Base-by-base conservation (phyloP, 2,113 vertebrate genomes). In the Sardina pilchardus region DNA sequence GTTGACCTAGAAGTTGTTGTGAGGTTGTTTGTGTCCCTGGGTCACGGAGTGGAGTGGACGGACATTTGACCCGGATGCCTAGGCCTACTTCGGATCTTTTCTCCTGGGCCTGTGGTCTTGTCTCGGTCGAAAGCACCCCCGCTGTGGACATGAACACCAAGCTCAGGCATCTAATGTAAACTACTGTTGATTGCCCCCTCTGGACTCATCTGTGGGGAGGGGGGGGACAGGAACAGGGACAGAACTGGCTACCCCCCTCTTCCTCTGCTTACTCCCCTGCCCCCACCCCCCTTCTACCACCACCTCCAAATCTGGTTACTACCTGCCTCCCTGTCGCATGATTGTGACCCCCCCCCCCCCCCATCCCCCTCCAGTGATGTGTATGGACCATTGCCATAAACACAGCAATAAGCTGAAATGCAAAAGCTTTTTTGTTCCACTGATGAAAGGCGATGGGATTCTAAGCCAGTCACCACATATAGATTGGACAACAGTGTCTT, bases 331-430 rank as follows among this genome's bases (percentile, higher is more conserved):
- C 50, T 56, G 50, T 5, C 50, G 16, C 50, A 56, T 21, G 50
- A 56, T 21, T 2, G 16, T 56, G 50, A 19, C 16, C 50, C 50
- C 19, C 50, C 16, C 17, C 50, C 50, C 50, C 50, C 50, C 50
- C 16, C 17, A 17, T 17, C 50, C 50, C 50, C 50, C 16, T 14
- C 1, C n/a, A 67, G 63, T 67, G n/a, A 10, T 30, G 19, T 30
- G 63, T 21, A 67, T 67, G 63, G 63, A 30, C 63, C 26, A 67
- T 67, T 67, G 63, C 63, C 63, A 59, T 59, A 59, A 59, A 59
- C 53, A 59, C 63, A 67, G 24, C 63, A 67, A 59, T 67, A 67
- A 67, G 63, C 63, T 67, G n/a, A 67, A 67, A 67, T 67, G n/a
- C 63, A 67, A 67, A 67, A 67, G 63, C n/a, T 67, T 67, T 67